A percentile compares a stretch with the other conserved stretches of the same genome.
These are phyloP conservation scores for Esox niger DNA, from an alignment of 2,113 vertebrate genomes.

Conservation along the genomic window DNA sequence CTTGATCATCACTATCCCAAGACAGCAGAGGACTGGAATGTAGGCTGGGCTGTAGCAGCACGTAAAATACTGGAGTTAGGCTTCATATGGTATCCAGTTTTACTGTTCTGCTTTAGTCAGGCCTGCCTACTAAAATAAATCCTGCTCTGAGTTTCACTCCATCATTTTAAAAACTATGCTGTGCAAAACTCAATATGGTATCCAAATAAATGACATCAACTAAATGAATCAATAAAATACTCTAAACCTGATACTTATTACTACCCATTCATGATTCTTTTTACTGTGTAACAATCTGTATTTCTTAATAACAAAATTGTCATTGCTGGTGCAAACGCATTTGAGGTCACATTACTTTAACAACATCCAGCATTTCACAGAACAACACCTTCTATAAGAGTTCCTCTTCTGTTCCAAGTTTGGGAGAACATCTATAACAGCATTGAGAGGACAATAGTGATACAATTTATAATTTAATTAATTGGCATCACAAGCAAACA, in stretches of 20 bases:
- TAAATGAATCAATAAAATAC: background rate
- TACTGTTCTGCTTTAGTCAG: conserved; percentile 80
- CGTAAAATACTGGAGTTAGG: conserved; percentile 81
- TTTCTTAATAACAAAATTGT: background rate
- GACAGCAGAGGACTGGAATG: background rate
- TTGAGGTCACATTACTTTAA: background rate
- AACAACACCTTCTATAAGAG: background rate
- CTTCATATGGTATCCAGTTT: conserved; percentile 73
- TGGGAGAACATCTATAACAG: background rate
- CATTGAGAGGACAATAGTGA: background rate
- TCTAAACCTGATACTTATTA: background rate
- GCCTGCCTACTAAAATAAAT: conserved; percentile 46
- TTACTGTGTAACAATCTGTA: background rate
- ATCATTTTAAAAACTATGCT: background rate
- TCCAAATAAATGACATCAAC: background rate
- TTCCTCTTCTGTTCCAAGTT: no score
- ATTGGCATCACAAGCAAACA: background rate
- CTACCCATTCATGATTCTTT: background rate
- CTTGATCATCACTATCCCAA: background rate
- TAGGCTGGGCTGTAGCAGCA: conserved; percentile 77
- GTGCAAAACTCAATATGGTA: background rate
- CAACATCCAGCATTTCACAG: background rate
- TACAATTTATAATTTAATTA: background rate
- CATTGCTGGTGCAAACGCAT: background rate
- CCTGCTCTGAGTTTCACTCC: conserved; percentile 1